phyloP scores from a whole-genome alignment of 2,113 vertebrate species.

The Notarius lentiginosus region DNA sequence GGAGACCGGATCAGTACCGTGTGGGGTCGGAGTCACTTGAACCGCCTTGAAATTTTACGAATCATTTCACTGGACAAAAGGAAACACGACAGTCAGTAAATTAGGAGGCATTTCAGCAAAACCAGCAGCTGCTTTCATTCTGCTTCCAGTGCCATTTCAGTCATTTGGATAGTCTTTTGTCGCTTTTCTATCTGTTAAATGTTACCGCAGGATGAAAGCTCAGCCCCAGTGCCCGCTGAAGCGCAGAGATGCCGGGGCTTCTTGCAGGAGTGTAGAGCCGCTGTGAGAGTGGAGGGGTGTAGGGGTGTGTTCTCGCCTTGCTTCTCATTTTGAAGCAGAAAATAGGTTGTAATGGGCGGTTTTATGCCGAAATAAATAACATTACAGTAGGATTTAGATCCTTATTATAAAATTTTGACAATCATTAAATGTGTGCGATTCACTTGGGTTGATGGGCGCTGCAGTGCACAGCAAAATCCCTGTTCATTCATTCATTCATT shows the following conservation, averaged over 20 bases:
- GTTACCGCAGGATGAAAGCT: neutral
- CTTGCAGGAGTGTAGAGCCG: neutral
- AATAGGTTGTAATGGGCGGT: neutral
- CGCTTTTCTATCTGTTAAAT: neutral
- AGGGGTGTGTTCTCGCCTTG: constrained; percentile 42
- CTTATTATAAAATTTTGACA: neutral
- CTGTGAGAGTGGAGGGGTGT: constrained; percentile 32
- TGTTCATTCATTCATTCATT: neutral
- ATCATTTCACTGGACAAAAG: neutral
- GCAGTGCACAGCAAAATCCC: neutral
- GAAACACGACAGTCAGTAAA: neutral
- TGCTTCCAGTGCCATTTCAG: neutral
- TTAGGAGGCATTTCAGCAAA: neutral
- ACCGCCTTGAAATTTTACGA: neutral
- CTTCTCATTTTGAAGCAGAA: neutral
- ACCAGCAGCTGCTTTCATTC: neutral
- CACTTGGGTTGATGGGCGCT: neutral
- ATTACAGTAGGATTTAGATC: neutral
- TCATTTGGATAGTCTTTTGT: neutral
- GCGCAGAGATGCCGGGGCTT: neutral
- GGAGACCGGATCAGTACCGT: neutral
- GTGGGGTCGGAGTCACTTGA: neutral
- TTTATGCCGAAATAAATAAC: neutral
- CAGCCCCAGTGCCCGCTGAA: too few relatives aligned
- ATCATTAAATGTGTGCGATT: neutral